phyloP scores from a whole-genome alignment of 2,113 vertebrate species.

The Oriolus oriolus region DNA sequence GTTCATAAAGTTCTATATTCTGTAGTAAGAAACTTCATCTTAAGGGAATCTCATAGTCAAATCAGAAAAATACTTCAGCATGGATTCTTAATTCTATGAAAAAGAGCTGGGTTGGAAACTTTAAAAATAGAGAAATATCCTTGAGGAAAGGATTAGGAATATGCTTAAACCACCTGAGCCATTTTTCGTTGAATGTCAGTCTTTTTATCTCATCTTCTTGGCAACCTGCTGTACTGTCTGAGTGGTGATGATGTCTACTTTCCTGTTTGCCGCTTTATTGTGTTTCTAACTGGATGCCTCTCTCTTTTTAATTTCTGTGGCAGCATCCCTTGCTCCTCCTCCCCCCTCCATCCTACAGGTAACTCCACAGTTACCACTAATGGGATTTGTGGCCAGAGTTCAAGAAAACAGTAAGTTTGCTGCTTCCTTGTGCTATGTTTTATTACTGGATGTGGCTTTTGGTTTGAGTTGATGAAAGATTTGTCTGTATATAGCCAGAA shows the following conservation, averaged over 20 bases:
- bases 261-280: constrained; percentile 30
- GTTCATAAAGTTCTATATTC: neutral
- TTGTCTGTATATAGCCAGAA: neutral
- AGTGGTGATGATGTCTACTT: constrained; percentile 7
- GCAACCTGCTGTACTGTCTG: neutral
- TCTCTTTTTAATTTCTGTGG: constrained; percentile 72
- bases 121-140: neutral
- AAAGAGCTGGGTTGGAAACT: neutral
- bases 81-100: neutral
- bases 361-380: constrained; percentile 98
- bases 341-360: constrained; percentile 98
- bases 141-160: neutral
- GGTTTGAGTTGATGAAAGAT: neutral
- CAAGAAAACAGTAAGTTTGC: constrained; percentile 99
- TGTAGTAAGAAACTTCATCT: neutral
- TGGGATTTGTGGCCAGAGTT: constrained; percentile 99
- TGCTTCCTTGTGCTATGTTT: constrained; percentile 69
- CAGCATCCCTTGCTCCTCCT: constrained; percentile 92
- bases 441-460: constrained; percentile 53
- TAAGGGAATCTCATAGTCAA: neutral
- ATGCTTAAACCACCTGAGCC: neutral
- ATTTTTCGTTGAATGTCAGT: neutral
- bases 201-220: neutral
- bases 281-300: constrained; percentile 57
- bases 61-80: neutral